Evolutionary conservation across 64 coral and sea anemone species (phyloP), one percentile per base, ranked within the genome.

Genomic region (Orbicella faveolata): DNA sequence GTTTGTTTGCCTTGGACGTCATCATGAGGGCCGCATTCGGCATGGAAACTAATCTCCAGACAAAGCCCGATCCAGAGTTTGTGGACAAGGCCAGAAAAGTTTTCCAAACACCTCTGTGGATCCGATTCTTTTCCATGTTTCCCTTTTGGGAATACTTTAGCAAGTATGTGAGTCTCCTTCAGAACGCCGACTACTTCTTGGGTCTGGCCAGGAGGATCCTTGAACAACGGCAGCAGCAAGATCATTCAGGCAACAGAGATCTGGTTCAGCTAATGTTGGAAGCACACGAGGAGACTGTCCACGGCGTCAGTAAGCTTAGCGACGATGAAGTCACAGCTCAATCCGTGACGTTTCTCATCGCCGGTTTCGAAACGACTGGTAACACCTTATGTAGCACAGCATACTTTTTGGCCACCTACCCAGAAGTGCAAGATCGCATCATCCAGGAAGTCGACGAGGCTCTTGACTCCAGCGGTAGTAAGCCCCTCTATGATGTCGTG

Each of bases 241-340:
- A 79, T 9, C 14, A 19, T 3, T 39, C 18, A 0, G 76, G 88
- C 21, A 68, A 63, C 26, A 36, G 51, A 10, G 95, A 96, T 73
- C 80, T 96, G 10, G 75, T 96, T 4, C 88, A 93, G 77, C 48
- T 96, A 8, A 96, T 96, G 95, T 51, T 96, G 51, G 92, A 96
- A 19, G 95, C 95, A 3, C 95, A 88, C 5, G 92, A 96, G 13
- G 92, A 93, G 19, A 63, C 63, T 4, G 41, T 77, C 18, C 52
- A 96, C 2, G 95, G 95, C 4, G 81, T 93, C 26, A 75, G 77
- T 0, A 93, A 69, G 52, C 59, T 96, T 10, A 93, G 79, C 10
- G 78, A 96, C 80, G 88, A 93, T 0, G 95, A 96, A 23, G 57
- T 94, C 36, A 79, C 86, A 17, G 95, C 95, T 21, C 95, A 96